Base-by-base conservation (phyloP, 2,113 vertebrate genomes). In the Neodon shergylaensis region DNA sequence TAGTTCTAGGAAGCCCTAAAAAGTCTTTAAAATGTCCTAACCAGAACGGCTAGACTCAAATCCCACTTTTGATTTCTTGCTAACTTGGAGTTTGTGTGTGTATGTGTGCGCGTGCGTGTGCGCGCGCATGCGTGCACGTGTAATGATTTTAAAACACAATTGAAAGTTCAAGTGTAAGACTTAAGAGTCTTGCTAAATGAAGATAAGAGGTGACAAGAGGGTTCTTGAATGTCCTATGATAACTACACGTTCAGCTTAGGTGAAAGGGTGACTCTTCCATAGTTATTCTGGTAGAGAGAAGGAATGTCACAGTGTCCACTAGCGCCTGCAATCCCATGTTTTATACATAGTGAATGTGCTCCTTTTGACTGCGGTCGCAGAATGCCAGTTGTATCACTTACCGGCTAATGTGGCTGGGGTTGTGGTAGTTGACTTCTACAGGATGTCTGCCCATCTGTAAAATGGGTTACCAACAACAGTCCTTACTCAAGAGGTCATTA, bases 61-160 rank as follows among this genome's bases (percentile, higher is more conserved):
- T 82, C 81, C 10, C 68, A n/a, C 44, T 93, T 93, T 94, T 74
- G 61, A 93, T 93, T 96, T 96, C 94, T 96, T 94, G 92, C 82
- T 96, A 94, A 95, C 94, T 93, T 39, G 17, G 42, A 17, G 54
- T 11, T 3, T 26, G 36, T 14, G 22, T 89, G 66, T 58, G 28
- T 31, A 33, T 44, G 31, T 79, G 77, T 52, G n/a, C n/a, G n/a
- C n/a, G n/a, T n/a, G n/a, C n/a, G 31, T 49, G 74, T 3, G 22
- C 83, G 54, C 49, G 28, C 11, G 14, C 3, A 0, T 0, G 3
- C 14, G 77, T 54, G 5, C 4, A 16, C 88, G 13, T 72, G 12
- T 49, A 28, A 91, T 91, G 93, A 83, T 73, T 94, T 96, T 85
- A 86, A 95, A 97, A 54, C 63, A 90, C 21, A 16, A 19, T 28